Evolutionary conservation across 1,140 invertebrate genomes (phyloP).

Genomic region (Venturia canescens): DNA sequence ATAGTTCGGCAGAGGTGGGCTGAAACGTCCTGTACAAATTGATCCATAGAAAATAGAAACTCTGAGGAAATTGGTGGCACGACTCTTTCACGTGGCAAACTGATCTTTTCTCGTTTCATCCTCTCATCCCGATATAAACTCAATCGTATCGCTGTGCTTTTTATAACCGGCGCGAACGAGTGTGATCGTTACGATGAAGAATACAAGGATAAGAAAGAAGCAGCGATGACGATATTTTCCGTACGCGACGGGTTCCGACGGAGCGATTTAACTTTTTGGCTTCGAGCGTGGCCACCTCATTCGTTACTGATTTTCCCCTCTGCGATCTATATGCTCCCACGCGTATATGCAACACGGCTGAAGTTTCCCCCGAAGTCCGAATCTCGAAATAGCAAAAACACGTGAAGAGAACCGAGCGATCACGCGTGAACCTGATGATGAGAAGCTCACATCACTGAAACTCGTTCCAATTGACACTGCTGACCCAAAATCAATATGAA

Average conservation of each 20-base stretch:
- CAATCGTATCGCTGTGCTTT: neutral
- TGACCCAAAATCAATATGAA: slow-evolving; percentile 9
- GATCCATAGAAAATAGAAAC: neutral
- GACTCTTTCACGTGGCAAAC: slow-evolving; percentile 5
- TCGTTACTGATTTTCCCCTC: neutral
- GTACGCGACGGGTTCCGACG: neutral
- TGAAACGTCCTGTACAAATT: no score
- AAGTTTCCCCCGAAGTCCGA: no score
- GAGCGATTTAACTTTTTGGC: neutral
- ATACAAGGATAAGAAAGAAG: no score
- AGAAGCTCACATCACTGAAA: neutral
- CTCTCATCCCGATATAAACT: slow-evolving; percentile 2
- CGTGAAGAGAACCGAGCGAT: slow-evolving; percentile 57
- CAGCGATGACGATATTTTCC: slow-evolving; percentile 7
- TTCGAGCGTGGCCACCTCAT: neutral
- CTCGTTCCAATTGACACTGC: no score
- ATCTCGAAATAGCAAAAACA: slow-evolving; percentile 59
- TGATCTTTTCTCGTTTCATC: neutral
- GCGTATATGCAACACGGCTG: neutral
- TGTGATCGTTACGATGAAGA: neutral
- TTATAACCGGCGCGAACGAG: neutral
- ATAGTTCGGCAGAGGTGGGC: no score
- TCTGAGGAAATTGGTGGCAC: slow-evolving; percentile 1
- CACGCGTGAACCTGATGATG: slow-evolving; percentile 62
- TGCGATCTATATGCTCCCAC: neutral